Base-by-base conservation (phyloP, 2,113 vertebrate species). In the Lanius ludovicianus region DNA sequence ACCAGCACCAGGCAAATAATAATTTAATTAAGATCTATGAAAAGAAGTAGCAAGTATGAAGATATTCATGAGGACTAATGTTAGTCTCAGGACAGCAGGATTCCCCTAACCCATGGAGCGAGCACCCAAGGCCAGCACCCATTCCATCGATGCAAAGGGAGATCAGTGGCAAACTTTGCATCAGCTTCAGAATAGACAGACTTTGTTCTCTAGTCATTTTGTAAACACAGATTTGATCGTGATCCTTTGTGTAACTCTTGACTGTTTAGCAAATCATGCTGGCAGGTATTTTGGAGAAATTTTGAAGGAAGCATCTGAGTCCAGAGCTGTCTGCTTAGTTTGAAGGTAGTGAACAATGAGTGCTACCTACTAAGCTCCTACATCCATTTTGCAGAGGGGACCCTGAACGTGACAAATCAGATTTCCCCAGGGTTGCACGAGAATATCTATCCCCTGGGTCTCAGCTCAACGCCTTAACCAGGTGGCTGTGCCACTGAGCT, bases 1-100 rank as follows among this genome's bases (percentile, higher is more conserved):
- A 87, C 75, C 77, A 88, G 78, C 59, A 71, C 49, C 57, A 87
- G 71, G 22, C 91, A 94, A 94, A 81, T 91, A 90, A 88, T 85
- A 87, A 87, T 92, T 73, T 89, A 52, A 84, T 96, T 91, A 84
- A 55, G 74, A 73, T 46, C 70, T 65, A 42, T 37, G 47, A 42
- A 86, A 96, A 37, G 86, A 92, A 94, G 21, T 31, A 76, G 69
- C 50, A 49, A 82, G 49, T 64, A 41, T 31, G 30, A 60, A 85
- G 84, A 52, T 85, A 71, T 13, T 84, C 4, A 37, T 53, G 31
- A 93, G 55, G 57, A 57, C 52, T 83, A 13, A 73, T 57, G n/a
- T 69, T 52, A 33, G n/a, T 88, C 28, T 85, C 12, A 21, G 78
- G 62, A 52, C 49, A 76, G 30, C 49, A 64, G 57, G 31, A 33